These are phyloP conservation scores for Spisula solida DNA, from an alignment of 2,888 invertebrate species.

Conservation along the genomic window DNA sequence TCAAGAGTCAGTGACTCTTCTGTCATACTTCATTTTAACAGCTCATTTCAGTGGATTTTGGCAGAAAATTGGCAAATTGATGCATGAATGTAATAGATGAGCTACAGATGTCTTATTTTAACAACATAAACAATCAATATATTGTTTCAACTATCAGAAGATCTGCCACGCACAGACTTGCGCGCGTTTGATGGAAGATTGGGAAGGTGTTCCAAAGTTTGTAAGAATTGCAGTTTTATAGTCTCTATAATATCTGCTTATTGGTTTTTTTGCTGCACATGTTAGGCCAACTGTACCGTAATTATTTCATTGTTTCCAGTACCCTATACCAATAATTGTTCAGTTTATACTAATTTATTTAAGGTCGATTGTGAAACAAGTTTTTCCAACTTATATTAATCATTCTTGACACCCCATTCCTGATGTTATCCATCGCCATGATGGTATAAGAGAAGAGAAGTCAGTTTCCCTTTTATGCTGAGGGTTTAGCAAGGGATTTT, in stretches of 20 bases:
- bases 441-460: too few species aligned
- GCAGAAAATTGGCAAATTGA: conserved; percentile 27
- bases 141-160: conserved; percentile 2
- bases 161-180: background rate
- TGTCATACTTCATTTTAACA: conserved; percentile 21
- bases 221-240: background rate
- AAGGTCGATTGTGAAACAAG: too few species aligned
- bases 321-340: too few species aligned
- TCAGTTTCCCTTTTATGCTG: too few species aligned
- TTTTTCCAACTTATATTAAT: too few species aligned
- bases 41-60: background rate
- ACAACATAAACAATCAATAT: conserved; percentile 27
- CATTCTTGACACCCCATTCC: too few species aligned
- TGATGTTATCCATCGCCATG: too few species aligned
- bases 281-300: too few species aligned
- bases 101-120: conserved; percentile 17
- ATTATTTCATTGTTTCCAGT: too few species aligned
- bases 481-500: too few species aligned
- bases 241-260: background rate
- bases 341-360: too few species aligned
- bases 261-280: background rate
- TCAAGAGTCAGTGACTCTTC: conserved; percentile 8
- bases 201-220: background rate
- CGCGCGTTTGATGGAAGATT: background rate
- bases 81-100: background rate